Conservation (phyloP, 2,888 invertebrate genomes). For the Petrolisthes manimaculis region DNA sequence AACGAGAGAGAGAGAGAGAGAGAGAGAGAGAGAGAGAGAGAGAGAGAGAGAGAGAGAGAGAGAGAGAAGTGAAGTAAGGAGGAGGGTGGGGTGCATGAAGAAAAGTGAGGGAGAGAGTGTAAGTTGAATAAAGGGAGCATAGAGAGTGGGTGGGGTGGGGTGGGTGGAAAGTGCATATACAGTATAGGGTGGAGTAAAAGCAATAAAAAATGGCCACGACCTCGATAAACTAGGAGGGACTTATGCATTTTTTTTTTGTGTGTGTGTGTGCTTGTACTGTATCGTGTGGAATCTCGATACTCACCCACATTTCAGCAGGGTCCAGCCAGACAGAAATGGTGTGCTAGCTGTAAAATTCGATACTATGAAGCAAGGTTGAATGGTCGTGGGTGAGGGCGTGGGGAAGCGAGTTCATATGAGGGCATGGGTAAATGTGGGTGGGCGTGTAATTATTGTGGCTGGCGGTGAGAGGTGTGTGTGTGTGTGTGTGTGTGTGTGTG, state of each 20-base stretch:
- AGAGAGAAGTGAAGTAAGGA: no score
- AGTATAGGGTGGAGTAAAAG: no score
- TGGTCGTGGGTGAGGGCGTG: no score
- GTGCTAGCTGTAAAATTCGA: constrained; percentile 12
- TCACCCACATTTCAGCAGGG: not conserved
- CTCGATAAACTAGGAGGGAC: not conserved
- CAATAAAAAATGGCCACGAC: not conserved
- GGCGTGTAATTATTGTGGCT: not conserved
- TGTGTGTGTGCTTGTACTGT: not conserved
- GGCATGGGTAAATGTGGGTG: not conserved
- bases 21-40: no score
- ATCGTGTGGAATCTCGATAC: not conserved
- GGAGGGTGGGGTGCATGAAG: no score
- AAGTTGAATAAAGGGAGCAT: no score
- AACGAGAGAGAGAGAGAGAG: no score
- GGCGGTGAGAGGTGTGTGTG: not conserved
- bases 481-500: not conserved
- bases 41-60: no score
- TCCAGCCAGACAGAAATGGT: not conserved
- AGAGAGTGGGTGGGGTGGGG: no score
- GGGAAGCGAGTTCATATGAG: no score
- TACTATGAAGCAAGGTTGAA: not conserved
- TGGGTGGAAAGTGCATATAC: no score
- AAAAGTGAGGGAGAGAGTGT: no score
- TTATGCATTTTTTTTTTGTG: not conserved